phyloP scores from a whole-genome alignment of 2,113 vertebrate species.

The Bujurquina vittata region DNA sequence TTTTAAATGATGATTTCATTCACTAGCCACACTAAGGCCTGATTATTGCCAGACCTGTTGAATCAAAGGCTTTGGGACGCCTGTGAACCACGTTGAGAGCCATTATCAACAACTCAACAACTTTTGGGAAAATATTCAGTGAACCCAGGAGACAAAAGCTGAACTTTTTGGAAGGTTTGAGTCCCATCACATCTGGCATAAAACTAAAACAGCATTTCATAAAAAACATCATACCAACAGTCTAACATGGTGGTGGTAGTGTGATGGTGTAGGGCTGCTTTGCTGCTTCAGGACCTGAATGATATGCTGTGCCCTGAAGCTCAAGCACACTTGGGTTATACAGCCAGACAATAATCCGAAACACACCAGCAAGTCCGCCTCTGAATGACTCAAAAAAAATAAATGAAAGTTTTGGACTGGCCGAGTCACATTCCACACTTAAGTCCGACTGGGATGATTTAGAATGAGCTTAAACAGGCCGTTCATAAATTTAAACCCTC shows the following conservation, averaged over 20 bases:
- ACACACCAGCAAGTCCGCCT: background rate
- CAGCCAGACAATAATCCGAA: no score
- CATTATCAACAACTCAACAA: no score
- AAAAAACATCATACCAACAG: background rate
- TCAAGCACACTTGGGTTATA: no score
- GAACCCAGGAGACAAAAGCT: no score
- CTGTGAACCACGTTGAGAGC: background rate
- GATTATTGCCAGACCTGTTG: background rate
- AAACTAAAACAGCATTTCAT: no score
- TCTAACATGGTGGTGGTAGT: background rate
- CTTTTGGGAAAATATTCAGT: no score
- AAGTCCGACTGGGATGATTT: background rate
- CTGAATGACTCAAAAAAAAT: background rate
- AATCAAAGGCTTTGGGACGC: background rate
- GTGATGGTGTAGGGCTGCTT: background rate
- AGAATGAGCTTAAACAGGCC: background rate
- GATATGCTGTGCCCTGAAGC: background rate
- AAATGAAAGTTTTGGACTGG: background rate
- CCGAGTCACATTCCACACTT: background rate
- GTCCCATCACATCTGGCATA: no score
- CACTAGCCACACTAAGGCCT: background rate
- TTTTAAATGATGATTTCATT: background rate
- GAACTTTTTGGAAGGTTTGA: no score
- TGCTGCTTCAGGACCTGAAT: background rate
- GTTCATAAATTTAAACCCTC: background rate